A percentile compares a stretch with the other conserved stretches of the same genome.
These are phyloP conservation scores for Panopea generosa DNA, from an alignment of 2,888 invertebrate genomes.

Conservation along the genomic window DNA sequence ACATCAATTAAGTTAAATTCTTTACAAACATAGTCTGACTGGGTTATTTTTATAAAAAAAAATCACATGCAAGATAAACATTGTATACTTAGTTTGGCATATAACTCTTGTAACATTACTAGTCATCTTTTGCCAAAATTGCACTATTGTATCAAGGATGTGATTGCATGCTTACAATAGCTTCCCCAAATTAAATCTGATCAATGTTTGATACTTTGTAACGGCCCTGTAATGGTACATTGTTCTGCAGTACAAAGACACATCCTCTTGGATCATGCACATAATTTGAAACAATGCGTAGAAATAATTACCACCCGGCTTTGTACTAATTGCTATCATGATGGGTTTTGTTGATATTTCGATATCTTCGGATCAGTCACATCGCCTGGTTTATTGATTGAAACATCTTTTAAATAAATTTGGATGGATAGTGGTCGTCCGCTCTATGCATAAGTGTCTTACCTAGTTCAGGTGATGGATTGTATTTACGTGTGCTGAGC, in stretches of 20 bases:
- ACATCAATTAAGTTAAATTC: too few relatives aligned
- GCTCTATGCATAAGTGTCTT: too few relatives aligned
- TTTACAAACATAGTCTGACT: too few relatives aligned
- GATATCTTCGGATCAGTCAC: constrained; percentile 8
- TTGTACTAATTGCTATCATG: constrained; percentile 25
- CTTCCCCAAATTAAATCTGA: constrained; percentile 47
- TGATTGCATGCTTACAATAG: constrained; percentile 44
- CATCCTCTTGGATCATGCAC: constrained; percentile 51
- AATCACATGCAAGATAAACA: too few relatives aligned
- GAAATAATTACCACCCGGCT: constrained; percentile 19
- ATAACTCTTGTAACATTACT: too few relatives aligned
- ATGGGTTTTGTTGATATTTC: constrained; percentile 22
- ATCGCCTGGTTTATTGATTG: too few relatives aligned
- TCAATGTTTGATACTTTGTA: constrained; percentile 46
- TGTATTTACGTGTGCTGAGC: too few relatives aligned
- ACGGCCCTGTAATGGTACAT: constrained; percentile 26
- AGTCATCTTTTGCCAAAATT: constrained; percentile 57
- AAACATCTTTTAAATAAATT: too few relatives aligned
- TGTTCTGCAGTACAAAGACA: constrained; percentile 30
- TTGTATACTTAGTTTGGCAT: too few relatives aligned
- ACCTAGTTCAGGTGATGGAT: too few relatives aligned
- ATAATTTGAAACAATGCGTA: constrained; percentile 38
- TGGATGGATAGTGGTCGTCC: too few relatives aligned
- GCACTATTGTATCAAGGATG: constrained; percentile 33
- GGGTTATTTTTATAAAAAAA: too few relatives aligned